Base-by-base conservation (phyloP, 1,140 invertebrate genomes). In the Lutraria rhynchaena region DNA sequence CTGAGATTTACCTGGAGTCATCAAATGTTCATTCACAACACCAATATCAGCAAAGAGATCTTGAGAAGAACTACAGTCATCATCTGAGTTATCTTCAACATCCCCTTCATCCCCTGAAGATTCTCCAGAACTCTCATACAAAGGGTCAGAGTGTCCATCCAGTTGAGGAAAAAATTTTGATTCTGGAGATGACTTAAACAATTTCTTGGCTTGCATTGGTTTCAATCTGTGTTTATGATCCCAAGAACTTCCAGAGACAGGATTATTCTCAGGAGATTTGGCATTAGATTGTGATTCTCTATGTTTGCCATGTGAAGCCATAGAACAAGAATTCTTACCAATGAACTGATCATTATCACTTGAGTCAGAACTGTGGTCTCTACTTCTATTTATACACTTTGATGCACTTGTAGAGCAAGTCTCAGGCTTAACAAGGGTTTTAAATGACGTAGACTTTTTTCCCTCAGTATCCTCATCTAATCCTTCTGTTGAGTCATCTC, bases 81-180 rank as follows among this genome's bases (percentile, higher is more conserved):
- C 35, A 24, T 75, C 73, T 44, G 41, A 35, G 41, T 61, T 75
- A 29, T 75, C 73, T 31, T 75, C 73, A 13, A 75, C 46, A 51
- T 75, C 73, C 27, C 73, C 73, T 41, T 75, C 73, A n/a, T 61
- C 73, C 15, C 73, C 73, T 46, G 73, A 61, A 27, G 61, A 65
- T 60, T 60, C 57, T 15, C 46, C 61, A 22, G 63, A 31, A 29
- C 27, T 27, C 1, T 27, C 63, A 51, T 19, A 1, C 24, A 67
- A 22, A 4, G 29, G 63, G 49, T 67, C 63, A 46, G 63, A 37
- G 49, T 67, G 44, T 11, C 63, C 63, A 49, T 75, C 73, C 22
- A 61, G 11, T n/a, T 60, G 58, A 1, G 44, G 44, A 29, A n/a
- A 11, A 44, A 27, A 44, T 33, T 70, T 70, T 31, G 27, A 51